A percentile compares a stretch with the other conserved stretches of the same genome.
These are phyloP conservation scores for Nerophis ophidion DNA, from an alignment of 2,113 vertebrate genomes.

Conservation along the genomic window DNA sequence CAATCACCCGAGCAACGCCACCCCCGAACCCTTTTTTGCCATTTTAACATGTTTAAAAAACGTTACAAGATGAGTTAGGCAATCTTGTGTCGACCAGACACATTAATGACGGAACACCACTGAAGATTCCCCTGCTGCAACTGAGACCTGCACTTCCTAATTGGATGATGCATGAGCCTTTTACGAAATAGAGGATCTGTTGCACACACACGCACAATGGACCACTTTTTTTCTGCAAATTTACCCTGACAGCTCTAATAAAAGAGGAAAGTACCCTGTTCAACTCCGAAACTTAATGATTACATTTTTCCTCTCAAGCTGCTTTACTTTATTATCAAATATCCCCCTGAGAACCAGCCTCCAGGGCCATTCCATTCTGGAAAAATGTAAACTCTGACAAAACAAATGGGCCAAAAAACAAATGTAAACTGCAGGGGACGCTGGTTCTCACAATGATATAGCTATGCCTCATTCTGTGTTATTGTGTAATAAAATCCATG, in stretches of 20 bases:
- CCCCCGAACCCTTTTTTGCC: too few species aligned
- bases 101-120: constrained; percentile 45
- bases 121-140: constrained; percentile 36
- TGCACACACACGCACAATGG: constrained; percentile 43
- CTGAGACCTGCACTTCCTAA: constrained; percentile 34
- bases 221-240: constrained; percentile 31
- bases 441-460: too few species aligned
- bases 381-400: too few species aligned
- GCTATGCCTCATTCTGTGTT: not conserved
- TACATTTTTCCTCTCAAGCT: constrained; percentile 28
- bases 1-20: too few species aligned
- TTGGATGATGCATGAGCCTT: constrained; percentile 44
- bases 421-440: too few species aligned
- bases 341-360: too few species aligned
- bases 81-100: constrained; percentile 26
- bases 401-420: too few species aligned
- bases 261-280: constrained; percentile 23
- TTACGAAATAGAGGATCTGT: constrained; percentile 41
- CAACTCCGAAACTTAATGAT: constrained; percentile 25
- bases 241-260: constrained; percentile 19
- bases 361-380: too few species aligned
- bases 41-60: not conserved
- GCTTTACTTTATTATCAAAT: constrained; percentile 14
- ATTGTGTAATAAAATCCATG: not conserved
- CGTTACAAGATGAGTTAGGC: constrained; percentile 11